A percentile compares a stretch with the other conserved stretches of the same genome.
Conservation (phyloP, 2,797 vertebrate genomes). For the Eulemur albifrons region DNA sequence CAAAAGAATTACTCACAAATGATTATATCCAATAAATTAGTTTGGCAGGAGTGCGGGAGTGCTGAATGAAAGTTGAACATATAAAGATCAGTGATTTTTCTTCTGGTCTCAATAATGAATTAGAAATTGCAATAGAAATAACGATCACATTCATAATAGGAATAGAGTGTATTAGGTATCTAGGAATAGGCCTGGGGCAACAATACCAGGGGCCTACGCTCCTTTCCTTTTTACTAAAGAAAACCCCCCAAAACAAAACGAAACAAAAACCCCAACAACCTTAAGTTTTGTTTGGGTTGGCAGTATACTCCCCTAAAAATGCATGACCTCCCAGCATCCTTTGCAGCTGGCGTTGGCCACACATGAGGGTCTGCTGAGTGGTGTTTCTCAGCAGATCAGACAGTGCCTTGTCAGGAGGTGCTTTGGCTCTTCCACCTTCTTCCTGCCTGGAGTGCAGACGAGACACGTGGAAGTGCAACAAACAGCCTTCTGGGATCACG, state of each 20-base stretch:
- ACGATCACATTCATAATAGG: background rate
- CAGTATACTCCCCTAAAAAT: background rate
- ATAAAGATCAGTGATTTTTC: background rate
- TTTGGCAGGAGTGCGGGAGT: background rate
- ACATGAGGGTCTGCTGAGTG: background rate
- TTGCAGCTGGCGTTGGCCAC: background rate
- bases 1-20: background rate
- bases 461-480: background rate
- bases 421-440: background rate
- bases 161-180: background rate
- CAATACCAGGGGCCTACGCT: background rate
- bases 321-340: background rate
- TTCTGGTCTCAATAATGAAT: background rate
- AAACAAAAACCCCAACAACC: background rate
- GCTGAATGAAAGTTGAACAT: background rate
- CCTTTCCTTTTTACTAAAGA: background rate
- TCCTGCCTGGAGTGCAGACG: background rate
- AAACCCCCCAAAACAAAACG: no score
- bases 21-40: background rate
- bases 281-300: background rate
- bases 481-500: background rate
- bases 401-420: background rate
- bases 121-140: background rate
- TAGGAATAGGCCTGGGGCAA: background rate
- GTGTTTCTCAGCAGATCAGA: no score